Conservation (phyloP, 2,888 invertebrate species). For the Conops quadrifasciatus region DNA sequence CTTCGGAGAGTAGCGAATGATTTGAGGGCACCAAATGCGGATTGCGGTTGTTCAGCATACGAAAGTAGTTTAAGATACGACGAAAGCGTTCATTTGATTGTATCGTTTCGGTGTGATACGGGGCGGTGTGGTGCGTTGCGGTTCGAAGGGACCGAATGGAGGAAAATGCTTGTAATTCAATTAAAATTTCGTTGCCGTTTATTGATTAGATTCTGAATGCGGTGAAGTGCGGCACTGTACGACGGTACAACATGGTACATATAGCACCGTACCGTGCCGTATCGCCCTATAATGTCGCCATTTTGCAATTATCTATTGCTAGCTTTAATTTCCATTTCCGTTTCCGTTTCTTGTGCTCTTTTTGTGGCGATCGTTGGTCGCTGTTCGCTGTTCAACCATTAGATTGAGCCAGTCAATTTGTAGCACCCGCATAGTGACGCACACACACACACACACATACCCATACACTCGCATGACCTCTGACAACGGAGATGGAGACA, state of each 20-base stretch:
- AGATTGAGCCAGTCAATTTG: too few species aligned
- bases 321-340: not conserved
- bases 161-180: slow-evolving; percentile 19
- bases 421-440: not conserved
- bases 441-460: not conserved
- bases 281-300: not conserved
- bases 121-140: not conserved
- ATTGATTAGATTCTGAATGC: slow-evolving; percentile 25
- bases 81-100: too few species aligned
- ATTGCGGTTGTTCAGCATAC: too few species aligned
- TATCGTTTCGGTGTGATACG: too few species aligned
- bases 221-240: not conserved
- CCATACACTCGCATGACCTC: not conserved
- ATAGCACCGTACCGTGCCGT: too few species aligned
- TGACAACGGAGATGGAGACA: not conserved
- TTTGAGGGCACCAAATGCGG: too few species aligned
- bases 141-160: too few species aligned
- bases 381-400: too few species aligned
- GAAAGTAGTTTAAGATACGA: too few species aligned
- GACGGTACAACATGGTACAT: not conserved
- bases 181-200: slow-evolving; percentile 30
- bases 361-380: not conserved
- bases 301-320: slow-evolving; percentile 19
- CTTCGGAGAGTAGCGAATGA: too few species aligned
- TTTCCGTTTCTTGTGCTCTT: not conserved